A percentile compares a stretch with the other conserved stretches of the same genome.
Evolutionary conservation across 2,888 invertebrate genomes (phyloP).

Genomic region (Phaedon cochleariae): DNA sequence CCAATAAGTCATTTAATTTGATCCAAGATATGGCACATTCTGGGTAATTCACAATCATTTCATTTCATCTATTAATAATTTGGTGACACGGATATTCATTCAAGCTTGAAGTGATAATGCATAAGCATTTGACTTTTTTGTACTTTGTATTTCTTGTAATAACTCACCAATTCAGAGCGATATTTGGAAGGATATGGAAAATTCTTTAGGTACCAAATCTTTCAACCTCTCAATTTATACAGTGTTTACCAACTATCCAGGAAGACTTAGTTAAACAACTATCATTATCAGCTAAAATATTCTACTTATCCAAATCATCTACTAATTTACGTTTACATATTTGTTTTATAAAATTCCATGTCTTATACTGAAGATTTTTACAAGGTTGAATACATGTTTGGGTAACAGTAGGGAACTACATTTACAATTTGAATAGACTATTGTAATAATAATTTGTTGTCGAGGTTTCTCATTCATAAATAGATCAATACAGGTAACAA

Average conservation of each 20-base stretch:
- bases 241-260: constrained; percentile 21
- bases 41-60: neutral
- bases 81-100: neutral
- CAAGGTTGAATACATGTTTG: neutral
- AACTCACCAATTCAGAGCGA: neutral
- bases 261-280: constrained; percentile 16
- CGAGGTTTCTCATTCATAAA: neutral
- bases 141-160: neutral
- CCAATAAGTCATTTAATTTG: neutral
- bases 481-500: neutral
- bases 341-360: neutral
- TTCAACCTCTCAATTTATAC: constrained; percentile 23
- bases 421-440: neutral
- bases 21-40: neutral
- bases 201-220: neutral
- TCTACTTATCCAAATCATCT: neutral
- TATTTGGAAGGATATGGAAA: neutral
- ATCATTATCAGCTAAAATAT: neutral
- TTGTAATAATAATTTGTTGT: neutral
- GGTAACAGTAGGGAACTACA: neutral
- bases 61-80: neutral
- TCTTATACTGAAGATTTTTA: neutral
- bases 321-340: neutral
- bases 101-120: neutral
- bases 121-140: neutral